Base-by-base conservation (phyloP, 30 jellyfish, hydroid and myxozoan species). In the Aurelia aurita region DNA sequence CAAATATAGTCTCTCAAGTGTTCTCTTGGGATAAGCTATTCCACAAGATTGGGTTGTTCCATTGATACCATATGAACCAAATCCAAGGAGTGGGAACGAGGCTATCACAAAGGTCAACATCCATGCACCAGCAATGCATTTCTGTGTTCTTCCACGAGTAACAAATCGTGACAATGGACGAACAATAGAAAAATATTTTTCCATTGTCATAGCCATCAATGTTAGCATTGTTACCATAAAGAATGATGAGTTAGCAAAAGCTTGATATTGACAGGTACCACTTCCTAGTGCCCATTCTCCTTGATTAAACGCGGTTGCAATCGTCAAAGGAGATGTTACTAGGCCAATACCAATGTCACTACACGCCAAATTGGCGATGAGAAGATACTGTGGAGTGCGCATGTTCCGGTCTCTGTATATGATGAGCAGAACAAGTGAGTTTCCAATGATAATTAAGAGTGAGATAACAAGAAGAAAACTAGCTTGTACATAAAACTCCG, bases 1-100 rank as follows among this genome's bases (percentile, higher is more conserved):
- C 4, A 77, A 75, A 44, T 60, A 68, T 0, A 87, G 53, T 69
- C 60, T 67, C 25, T 87, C 96, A 8, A 25, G 20, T 12, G 79
- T 54, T 10, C n/a, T 78, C 32, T 69, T 69, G n/a, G 96, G 96
- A 53, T 43, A 78, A 14, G 87, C 96, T 22, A 78, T 46, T 9
- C 96, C 96, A 47, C 96, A 87, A 31, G 89, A 62, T 39, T 61
- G 80, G 19, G 96, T 87, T 47, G 96, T 66, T 9, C 31, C 39
- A 61, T 69, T 87, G 8, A 20, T 15, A 2, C 65, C 87, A 74
- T 66, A 87, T 13, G 88, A 39, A 27, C 96, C 84, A 74, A 68
- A 32, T n/a, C 96, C 96, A 25, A 87, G 46, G 15, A 78, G 60
- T 18, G 96, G 96, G 6, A 78, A 78, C 25, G 58, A 14, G 20